phyloP scores from a whole-genome alignment of 2,797 vertebrate species.

The Saxicola maurus region DNA sequence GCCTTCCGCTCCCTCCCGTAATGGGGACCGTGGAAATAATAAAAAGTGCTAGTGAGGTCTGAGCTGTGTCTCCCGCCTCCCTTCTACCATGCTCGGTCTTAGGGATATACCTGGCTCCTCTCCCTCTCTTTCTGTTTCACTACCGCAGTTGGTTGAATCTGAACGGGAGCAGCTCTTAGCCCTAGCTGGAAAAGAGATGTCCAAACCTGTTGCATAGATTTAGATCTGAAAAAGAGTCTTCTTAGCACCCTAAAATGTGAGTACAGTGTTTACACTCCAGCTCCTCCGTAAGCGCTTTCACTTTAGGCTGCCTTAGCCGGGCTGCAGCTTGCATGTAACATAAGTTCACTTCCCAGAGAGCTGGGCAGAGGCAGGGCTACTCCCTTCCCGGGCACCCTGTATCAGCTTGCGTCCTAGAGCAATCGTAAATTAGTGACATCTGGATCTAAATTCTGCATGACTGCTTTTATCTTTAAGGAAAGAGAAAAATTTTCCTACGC shows the following conservation, averaged over 20 bases:
- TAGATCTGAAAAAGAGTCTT: background rate
- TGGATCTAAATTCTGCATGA: background rate
- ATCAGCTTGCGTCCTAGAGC: constrained; percentile 16
- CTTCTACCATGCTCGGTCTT: background rate
- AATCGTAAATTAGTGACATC: constrained; percentile 37
- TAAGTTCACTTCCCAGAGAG: background rate
- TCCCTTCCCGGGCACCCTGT: background rate
- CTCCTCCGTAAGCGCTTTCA: background rate
- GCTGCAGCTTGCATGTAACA: background rate
- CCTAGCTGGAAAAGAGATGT: background rate
- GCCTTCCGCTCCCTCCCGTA: background rate
- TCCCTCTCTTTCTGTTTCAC: background rate
- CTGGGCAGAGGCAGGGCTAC: background rate
- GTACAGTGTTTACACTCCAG: background rate
- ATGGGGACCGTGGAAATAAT: background rate
- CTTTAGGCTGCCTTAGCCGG: background rate
- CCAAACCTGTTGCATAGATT: constrained; percentile 16
- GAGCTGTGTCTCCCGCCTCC: background rate
- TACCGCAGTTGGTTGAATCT: background rate
- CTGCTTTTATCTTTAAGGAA: constrained; percentile 13
- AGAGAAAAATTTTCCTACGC: background rate
- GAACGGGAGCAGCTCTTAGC: background rate
- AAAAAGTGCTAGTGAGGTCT: background rate
- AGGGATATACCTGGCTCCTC: background rate
- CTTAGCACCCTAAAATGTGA: constrained; percentile 7